Base-by-base conservation (phyloP, 2,797 vertebrate species). In the Bryconaethiops microstoma region DNA sequence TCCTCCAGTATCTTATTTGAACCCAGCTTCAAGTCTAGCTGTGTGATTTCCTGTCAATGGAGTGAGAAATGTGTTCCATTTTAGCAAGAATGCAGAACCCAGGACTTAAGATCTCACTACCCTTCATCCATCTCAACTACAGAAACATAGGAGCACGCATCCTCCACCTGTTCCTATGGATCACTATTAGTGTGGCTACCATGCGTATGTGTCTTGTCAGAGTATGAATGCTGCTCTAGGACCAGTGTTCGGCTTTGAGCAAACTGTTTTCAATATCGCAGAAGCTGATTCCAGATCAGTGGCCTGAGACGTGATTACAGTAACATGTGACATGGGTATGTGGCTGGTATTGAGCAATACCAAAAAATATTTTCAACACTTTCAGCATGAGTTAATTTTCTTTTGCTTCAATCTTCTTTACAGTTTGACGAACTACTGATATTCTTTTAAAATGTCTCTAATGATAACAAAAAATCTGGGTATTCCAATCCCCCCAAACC, bases 81-180 rank as follows among this genome's bases (percentile, higher is more conserved):
- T 76, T 55, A 17, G 48, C 9, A 8, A 21, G 63, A 67, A 29
- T 50, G 40, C 12, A 65, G 25, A 23, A 54, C 62, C 12, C 48
- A 40, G 29, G n/a, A 35, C 17, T 17, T 14, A 65, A 5, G 52
- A 45, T 57, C 52, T 23, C 39, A 6, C 39, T 16, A 23, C 54
- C 39, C 39, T 59, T 16, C n/a, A 69, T 42, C 50, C 13, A 25
- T 45, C 39, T 77, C 52, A 54, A 39, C 39, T 17, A 17, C 19
- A 35, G 17, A 23, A 65, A 74, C 29, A 52, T 65, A 45, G 64
- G 59, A 57, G 59, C 40, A 63, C 25, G 42, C n/a, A 9, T 77
- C 64, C 52, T 68, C 52, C 64, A 68, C 59, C 57, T 75, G 73
- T n/a, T n/a, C n/a, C n/a, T n/a, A n/a, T n/a, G 68, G 50, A 75